Evolutionary conservation across 1,140 invertebrate genomes (phyloP).

Genomic region (Caenorhabditis tropicalis): DNA sequence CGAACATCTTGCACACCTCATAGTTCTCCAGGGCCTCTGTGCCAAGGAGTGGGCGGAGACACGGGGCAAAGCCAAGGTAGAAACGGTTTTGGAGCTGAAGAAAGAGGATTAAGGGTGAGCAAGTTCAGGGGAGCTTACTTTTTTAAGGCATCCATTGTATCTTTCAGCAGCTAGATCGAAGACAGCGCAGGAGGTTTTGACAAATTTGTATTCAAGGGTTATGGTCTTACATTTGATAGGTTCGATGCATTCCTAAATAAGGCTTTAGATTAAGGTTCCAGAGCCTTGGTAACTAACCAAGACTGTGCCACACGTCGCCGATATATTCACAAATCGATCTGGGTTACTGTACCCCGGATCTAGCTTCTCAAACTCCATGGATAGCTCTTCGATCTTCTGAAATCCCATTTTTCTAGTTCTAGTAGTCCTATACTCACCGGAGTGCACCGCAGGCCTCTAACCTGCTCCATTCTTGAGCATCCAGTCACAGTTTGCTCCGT

Average conservation of each 20-base stretch:
- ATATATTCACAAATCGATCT: neutral
- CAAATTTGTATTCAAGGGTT: neutral
- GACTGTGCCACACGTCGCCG: neutral
- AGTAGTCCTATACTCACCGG: neutral
- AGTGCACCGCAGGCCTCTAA: neutral
- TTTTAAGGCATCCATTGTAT: neutral
- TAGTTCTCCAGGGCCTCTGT: neutral
- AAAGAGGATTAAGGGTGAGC: neutral
- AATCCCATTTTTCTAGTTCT: neutral
- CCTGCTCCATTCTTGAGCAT: neutral
- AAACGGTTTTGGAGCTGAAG: neutral
- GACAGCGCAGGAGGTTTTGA: neutral
- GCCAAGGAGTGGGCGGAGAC: neutral
- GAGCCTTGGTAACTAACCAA: neutral
- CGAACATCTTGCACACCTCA: neutral
- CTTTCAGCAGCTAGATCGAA: neutral
- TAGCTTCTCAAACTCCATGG: neutral
- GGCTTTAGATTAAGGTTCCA: neutral
- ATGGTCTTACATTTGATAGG: neutral
- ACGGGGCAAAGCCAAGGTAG: neutral
- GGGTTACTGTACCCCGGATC: neutral
- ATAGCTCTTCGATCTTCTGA: neutral
- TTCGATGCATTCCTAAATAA: neutral
- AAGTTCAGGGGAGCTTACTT: neutral
- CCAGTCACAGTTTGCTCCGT: neutral